phyloP scores from a whole-genome alignment of 2,888 invertebrate species.

The Anthophora plumipes region DNA sequence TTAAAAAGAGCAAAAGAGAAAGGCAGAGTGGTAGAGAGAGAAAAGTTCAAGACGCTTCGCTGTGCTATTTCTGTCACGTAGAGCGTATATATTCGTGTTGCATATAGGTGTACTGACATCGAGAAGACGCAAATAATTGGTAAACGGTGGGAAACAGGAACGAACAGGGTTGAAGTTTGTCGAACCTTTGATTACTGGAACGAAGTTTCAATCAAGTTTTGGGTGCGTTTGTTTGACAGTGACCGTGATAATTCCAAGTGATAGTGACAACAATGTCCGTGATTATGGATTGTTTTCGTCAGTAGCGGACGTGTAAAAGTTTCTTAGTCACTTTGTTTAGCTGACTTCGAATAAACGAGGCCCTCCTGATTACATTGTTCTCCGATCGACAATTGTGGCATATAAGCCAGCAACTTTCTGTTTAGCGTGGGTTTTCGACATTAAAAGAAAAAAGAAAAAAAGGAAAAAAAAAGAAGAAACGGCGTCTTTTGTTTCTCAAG shows the following conservation, averaged over 20 bases:
- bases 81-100: constrained; percentile 59
- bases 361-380: constrained; percentile 19
- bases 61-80: constrained; percentile 78
- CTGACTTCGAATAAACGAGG: constrained; percentile 44
- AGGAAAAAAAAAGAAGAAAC: constrained; percentile 5
- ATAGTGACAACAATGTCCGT: constrained; percentile 77
- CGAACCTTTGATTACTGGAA: constrained; percentile 19
- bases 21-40: constrained; percentile 35
- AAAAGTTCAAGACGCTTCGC: constrained; percentile 62
- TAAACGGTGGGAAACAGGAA: constrained; percentile 56
- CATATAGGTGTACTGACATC: constrained; percentile 64
- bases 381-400: constrained; percentile 7
- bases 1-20: constrained; percentile 39
- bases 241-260: constrained; percentile 61
- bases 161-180: constrained; percentile 33
- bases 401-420: constrained; percentile 34
- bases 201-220: constrained; percentile 9
- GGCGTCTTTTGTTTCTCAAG: constrained; percentile 42
- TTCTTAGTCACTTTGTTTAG: constrained; percentile 49
- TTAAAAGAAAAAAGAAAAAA: no score
- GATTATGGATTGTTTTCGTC: constrained; percentile 82
- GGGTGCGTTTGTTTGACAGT: constrained; percentile 54
- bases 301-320: constrained; percentile 75
- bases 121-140: constrained; percentile 65
- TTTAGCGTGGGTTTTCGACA: constrained; percentile 25